Evolutionary conservation across 2,797 vertebrate species (phyloP).

Genomic region (Harpagifer antarcticus): DNA sequence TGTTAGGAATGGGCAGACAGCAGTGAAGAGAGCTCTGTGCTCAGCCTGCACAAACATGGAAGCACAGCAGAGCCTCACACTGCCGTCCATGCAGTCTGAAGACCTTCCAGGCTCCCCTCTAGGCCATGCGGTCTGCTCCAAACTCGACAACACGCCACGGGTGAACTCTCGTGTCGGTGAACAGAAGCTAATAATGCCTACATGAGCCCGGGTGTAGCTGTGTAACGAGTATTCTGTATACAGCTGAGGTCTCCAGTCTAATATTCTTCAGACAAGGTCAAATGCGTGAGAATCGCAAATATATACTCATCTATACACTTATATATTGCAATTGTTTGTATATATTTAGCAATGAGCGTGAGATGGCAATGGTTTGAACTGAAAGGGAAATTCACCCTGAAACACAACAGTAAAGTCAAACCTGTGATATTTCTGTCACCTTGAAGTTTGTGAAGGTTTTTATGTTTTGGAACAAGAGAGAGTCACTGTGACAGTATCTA

Average conservation of each 20-base stretch:
- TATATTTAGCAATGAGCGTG: conserved; percentile 56
- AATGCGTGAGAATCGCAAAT: conserved; percentile 67
- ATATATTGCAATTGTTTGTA: conserved; percentile 68
- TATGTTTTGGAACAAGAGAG: conserved; percentile 28
- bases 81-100: conserved; percentile 68
- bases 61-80: conserved; percentile 69
- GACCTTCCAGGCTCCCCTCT: conserved; percentile 67
- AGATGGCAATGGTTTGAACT: conserved; percentile 68
- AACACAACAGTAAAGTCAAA: conserved; percentile 40
- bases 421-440: conserved; percentile 66
- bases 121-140: conserved; percentile 65
- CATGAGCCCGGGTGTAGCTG: conserved; percentile 58
- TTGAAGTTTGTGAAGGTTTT: conserved; percentile 50
- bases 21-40: conserved; percentile 64
- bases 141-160: conserved; percentile 65
- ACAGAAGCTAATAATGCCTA: conserved; percentile 59
- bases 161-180: conserved; percentile 58
- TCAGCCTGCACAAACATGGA: conserved; percentile 66
- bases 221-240: conserved; percentile 66
- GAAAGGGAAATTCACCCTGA: conserved; percentile 59
- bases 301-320: conserved; percentile 69
- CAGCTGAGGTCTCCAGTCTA: conserved; percentile 81
- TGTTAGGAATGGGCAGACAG: conserved; percentile 84
- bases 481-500: conserved; percentile 72
- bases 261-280: conserved; percentile 56